These are phyloP conservation scores for Zosterops hypoxanthus DNA, from an alignment of 2,113 vertebrate genomes.

Conservation along the genomic window DNA sequence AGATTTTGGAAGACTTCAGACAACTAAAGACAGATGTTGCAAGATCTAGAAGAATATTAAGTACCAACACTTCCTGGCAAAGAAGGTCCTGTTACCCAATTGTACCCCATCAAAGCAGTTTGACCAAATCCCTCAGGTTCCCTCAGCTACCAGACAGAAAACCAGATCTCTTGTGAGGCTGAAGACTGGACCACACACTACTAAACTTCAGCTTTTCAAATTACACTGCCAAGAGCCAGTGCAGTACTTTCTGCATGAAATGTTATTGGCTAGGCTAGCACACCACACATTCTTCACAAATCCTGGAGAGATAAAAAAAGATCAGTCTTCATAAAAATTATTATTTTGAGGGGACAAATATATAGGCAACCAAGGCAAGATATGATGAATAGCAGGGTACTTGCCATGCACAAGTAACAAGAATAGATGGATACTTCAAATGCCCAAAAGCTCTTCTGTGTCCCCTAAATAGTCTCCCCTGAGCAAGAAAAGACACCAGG, in stretches of 20 bases:
- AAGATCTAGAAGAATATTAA: background rate
- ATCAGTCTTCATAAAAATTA: background rate
- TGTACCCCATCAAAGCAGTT: background rate
- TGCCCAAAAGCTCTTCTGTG: background rate
- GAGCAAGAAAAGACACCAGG: background rate
- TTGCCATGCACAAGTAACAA: background rate
- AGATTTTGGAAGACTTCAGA: background rate
- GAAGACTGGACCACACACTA: background rate
- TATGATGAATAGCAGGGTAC: background rate
- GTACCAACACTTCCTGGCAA: background rate
- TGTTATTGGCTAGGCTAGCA: background rate
- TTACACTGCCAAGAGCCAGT: accelerated
- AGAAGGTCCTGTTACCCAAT: background rate
- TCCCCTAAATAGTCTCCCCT: background rate
- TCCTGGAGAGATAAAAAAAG: background rate
- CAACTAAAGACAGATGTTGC: background rate
- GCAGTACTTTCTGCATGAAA: background rate
- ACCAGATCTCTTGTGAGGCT: background rate
- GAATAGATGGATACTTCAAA: background rate
- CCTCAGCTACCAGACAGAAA: background rate
- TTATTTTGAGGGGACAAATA: background rate
- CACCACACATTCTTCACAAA: background rate
- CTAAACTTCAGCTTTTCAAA: background rate
- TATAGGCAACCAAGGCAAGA: background rate
- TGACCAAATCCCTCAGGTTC: background rate